Conservation (phyloP, 2,888 invertebrate genomes). For the Boloria euphrosyne region DNA sequence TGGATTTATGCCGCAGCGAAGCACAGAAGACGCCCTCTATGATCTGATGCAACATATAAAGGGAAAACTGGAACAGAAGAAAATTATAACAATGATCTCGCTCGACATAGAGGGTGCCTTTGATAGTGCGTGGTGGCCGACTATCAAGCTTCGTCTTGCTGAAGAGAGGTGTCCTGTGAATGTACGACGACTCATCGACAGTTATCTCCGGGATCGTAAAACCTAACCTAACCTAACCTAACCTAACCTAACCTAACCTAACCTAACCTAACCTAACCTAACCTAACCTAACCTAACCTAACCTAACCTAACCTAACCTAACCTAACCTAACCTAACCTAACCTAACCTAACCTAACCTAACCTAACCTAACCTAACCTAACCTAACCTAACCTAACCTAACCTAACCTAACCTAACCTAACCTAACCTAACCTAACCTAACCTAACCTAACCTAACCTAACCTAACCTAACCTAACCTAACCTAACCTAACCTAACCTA, state of each 20-base stretch:
- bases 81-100: too few species aligned
- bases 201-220: too few species aligned
- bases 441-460: constrained; percentile 28
- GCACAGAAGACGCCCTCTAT: too few species aligned
- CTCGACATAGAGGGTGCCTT: too few species aligned
- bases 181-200: too few species aligned
- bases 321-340: constrained; percentile 21
- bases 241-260: constrained; percentile 2
- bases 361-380: constrained; percentile 15
- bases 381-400: constrained; percentile 19
- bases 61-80: too few species aligned
- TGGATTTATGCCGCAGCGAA: too few species aligned
- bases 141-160: too few species aligned
- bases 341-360: constrained; percentile 22
- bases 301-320: constrained; percentile 13
- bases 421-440: constrained; percentile 26
- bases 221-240: too few species aligned
- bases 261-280: constrained; percentile 42
- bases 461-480: constrained; percentile 29
- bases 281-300: constrained; percentile 18
- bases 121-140: too few species aligned
- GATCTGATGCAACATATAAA: too few species aligned
- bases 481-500: constrained; percentile 33
- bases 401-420: constrained; percentile 26
- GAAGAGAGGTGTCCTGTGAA: too few species aligned